Evolutionary conservation across 1,140 invertebrate species (phyloP).

Genomic region (Lerema accius): DNA sequence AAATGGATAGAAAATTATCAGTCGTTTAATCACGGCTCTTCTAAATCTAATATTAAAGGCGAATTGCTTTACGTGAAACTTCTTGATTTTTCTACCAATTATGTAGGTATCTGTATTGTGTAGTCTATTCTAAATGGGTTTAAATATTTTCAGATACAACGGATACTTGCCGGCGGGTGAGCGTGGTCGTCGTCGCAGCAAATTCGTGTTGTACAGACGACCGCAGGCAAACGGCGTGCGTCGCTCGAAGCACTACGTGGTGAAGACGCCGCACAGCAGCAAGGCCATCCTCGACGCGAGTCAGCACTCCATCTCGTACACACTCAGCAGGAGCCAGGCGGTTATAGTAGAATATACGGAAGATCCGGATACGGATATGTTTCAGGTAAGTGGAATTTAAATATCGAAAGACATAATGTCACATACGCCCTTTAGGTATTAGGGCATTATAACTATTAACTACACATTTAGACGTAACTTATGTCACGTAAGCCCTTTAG

Average conservation of each 20-base stretch:
- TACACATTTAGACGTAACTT: no score
- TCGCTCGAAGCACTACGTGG: slow-evolving; percentile 96
- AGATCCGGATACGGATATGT: slow-evolving; percentile 98
- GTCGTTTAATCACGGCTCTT: no score
- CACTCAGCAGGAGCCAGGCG: slow-evolving; percentile 96
- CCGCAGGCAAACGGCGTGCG: slow-evolving; percentile 95
- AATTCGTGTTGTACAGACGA: slow-evolving; percentile 95
- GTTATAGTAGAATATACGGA: slow-evolving; percentile 98
- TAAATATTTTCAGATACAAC: slow-evolving; percentile 91
- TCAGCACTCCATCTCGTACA: slow-evolving; percentile 98
- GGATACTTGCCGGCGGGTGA: slow-evolving; percentile 96
- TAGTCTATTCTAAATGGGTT: not conserved
- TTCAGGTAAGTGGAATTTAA: slow-evolving; percentile 96
- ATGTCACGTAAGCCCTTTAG: no score
- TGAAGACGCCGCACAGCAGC: slow-evolving; percentile 94
- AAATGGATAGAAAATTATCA: no score
- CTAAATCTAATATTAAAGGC: no score
- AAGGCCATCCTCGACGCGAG: slow-evolving; percentile 95
- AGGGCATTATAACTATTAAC: no score
- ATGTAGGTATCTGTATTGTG: no score
- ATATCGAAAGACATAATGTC: no score
- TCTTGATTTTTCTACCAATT: no score
- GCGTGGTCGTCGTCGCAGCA: slow-evolving; percentile 94
- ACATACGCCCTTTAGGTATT: no score
- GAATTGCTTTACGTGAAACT: no score